phyloP scores from a whole-genome alignment of 2,113 vertebrate species.

The Excalfactoria chinensis region DNA sequence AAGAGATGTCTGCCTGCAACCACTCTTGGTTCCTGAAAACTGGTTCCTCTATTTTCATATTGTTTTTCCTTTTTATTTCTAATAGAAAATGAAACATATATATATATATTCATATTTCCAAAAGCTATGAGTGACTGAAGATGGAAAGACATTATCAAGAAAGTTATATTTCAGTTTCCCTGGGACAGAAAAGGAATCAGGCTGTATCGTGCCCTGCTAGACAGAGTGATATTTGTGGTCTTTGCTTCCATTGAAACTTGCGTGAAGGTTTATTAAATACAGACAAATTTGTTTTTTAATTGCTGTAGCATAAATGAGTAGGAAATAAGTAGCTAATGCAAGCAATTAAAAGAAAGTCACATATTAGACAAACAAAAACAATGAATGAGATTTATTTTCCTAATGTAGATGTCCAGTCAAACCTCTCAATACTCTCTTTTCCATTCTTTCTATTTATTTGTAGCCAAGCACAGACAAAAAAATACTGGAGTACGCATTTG shows the following conservation, averaged over 20 bases:
- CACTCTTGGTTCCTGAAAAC: neutral
- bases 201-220: rapidly evolving
- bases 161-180: neutral
- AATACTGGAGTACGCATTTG: neutral
- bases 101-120: neutral
- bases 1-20: neutral
- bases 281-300: neutral
- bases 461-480: neutral
- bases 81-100: neutral
- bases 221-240: neutral
- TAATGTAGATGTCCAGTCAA: neutral
- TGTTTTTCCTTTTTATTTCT: rapidly evolving
- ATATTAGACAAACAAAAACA: neutral
- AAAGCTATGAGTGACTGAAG: neutral
- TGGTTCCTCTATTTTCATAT: rapidly evolving
- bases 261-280: neutral
- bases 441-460: rapidly evolving
- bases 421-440: neutral
- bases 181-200: neutral
- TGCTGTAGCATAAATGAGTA: neutral
- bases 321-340: neutral
- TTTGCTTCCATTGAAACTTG: neutral
- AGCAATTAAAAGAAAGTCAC: neutral
- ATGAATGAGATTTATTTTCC: too few relatives aligned
- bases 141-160: neutral